These are phyloP conservation scores for Theristicus caerulescens DNA, from an alignment of 2,113 vertebrate genomes.

Conservation along the genomic window DNA sequence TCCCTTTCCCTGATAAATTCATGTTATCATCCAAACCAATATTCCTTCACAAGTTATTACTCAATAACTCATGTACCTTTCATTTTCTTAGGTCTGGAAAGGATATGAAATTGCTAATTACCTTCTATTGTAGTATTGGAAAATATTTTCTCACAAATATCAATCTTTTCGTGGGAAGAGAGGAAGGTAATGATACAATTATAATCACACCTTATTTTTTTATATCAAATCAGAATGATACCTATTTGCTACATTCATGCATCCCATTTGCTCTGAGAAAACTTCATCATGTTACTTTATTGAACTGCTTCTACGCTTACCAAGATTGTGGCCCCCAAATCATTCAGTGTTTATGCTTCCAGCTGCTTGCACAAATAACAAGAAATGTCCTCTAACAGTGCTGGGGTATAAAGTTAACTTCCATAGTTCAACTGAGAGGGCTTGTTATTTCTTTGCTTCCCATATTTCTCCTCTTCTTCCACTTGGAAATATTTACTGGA, in stretches of 20 bases:
- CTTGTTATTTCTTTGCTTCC: neutral
- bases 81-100: conserved; percentile 6
- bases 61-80: neutral
- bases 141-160: neutral
- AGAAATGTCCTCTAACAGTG: neutral
- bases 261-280: neutral
- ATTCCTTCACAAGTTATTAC: conserved; percentile 26
- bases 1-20: neutral
- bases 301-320: neutral
- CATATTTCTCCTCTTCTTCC: neutral
- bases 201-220: neutral
- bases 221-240: neutral
- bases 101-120: conserved; percentile 35
- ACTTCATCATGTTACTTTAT: neutral
- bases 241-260: neutral
- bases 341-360: neutral
- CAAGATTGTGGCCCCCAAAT: neutral
- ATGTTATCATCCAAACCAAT: neutral
- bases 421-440: neutral
- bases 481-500: neutral
- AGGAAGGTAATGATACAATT: neutral
- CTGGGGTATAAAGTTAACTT: neutral
- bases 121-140: neutral
- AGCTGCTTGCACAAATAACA: neutral
- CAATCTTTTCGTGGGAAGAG: neutral